Percentiles rank a stretch among this genome's conserved stretches.
Evolutionary conservation across 2,888 invertebrate genomes (phyloP).

Genomic region (Oxyscelio sp.): DNA sequence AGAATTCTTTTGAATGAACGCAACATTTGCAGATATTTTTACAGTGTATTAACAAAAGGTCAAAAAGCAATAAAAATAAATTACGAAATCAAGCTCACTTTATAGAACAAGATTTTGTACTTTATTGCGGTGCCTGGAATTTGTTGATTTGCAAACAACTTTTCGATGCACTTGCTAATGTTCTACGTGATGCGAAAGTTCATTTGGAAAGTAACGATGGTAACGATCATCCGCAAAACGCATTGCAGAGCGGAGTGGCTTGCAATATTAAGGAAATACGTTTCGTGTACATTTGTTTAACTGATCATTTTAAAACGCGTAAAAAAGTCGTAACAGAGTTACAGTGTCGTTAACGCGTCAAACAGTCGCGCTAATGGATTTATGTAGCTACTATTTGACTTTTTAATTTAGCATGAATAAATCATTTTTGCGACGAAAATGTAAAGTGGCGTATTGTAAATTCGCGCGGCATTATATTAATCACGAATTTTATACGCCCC

Average conservation of each 20-base stretch:
- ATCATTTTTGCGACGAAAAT: conserved; percentile 2
- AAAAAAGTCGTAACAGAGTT: conserved; percentile 1
- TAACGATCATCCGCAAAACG: conserved; percentile 28
- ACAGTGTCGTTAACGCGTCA: conserved; percentile 1
- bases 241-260: conserved; percentile 16
- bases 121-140: no score
- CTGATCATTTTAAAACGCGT: not conserved
- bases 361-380: not conserved
- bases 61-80: no score
- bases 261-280: not conserved
- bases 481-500: no score
- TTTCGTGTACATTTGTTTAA: conserved; percentile 1
- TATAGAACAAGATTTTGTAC: no score
- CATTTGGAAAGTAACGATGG: no score
- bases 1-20: no score
- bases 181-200: not conserved
- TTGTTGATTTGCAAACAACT: not conserved
- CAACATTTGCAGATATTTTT: no score
- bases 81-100: no score
- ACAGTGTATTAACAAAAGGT: no score
- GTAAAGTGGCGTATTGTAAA: not conserved
- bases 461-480: no score
- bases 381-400: conserved; percentile 24
- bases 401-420: conserved; percentile 19
- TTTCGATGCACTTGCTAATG: not conserved